Conservation (phyloP, 2,797 vertebrate species). For the Pantherophis vulpinus region DNA sequence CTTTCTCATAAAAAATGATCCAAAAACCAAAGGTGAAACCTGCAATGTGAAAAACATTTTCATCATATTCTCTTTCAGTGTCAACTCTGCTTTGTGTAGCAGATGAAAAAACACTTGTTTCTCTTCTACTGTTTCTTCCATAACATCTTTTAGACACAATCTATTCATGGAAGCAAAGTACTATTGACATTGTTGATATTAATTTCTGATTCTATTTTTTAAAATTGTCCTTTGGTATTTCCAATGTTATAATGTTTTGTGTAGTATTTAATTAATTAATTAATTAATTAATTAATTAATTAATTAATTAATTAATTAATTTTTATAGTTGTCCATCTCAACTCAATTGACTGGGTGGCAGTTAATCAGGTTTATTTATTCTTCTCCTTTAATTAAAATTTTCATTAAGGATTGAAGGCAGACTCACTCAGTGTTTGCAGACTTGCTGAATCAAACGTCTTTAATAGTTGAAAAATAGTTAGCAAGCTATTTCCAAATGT, state of each 20-base stretch:
- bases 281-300: too few species aligned
- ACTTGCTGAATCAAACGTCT: not conserved
- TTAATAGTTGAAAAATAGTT: not conserved
- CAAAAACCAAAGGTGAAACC: too few species aligned
- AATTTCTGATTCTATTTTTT: not conserved
- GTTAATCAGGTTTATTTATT: not conserved
- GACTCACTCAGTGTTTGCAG: not conserved
- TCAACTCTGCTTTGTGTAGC: not conserved
- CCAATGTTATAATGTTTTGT: not conserved
- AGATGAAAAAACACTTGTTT: not conserved
- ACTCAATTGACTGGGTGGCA: too few species aligned
- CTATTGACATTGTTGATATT: not conserved
- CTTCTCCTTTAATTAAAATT: not conserved
- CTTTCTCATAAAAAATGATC: too few species aligned
- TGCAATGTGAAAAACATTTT: too few species aligned
- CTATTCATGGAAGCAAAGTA: not conserved
- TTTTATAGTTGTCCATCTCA: too few species aligned
- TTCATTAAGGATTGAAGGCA: not conserved
- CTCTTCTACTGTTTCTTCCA: not conserved
- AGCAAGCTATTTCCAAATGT: not conserved
- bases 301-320: too few species aligned
- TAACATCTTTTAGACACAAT: not conserved
- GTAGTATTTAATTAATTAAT: not conserved
- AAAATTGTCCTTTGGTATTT: not conserved
- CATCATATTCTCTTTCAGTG: too few species aligned